Conservation (phyloP, 2,797 vertebrate species). For the Pristis pectinata region DNA sequence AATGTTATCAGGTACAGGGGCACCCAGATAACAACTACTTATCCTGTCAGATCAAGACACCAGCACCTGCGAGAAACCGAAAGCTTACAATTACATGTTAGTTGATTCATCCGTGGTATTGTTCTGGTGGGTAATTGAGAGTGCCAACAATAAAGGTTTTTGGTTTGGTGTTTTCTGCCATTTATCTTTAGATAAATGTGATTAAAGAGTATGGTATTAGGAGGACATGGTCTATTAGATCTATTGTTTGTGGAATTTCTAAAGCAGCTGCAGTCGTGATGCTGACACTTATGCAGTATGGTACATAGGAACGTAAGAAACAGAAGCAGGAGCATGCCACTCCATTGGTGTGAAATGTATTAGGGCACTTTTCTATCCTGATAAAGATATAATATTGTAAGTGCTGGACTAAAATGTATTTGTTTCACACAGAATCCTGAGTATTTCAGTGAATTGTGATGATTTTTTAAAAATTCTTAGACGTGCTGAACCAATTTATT, state of each 20-base stretch:
- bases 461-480: neutral
- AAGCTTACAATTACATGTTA: neutral
- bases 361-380: neutral
- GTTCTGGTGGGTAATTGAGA: neutral
- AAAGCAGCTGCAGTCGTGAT: neutral
- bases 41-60: neutral
- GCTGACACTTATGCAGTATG: neutral
- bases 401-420: neutral
- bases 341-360: neutral
- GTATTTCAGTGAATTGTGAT: neutral
- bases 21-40: neutral
- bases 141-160: neutral
- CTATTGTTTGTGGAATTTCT: neutral
- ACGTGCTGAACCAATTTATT: neutral
- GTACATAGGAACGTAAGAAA: too few relatives aligned
- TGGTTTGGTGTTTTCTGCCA: neutral
- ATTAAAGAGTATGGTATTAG: neutral
- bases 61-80: neutral
- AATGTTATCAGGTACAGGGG: neutral
- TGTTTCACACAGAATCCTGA: neutral
- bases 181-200: neutral
- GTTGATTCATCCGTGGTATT: neutral
- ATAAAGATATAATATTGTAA: too few relatives aligned
- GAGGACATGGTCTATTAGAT: neutral
- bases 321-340: too few relatives aligned